Base-by-base conservation (phyloP, 92 coral and sea anemone genomes). In the Umimayanthus kanabou region DNA sequence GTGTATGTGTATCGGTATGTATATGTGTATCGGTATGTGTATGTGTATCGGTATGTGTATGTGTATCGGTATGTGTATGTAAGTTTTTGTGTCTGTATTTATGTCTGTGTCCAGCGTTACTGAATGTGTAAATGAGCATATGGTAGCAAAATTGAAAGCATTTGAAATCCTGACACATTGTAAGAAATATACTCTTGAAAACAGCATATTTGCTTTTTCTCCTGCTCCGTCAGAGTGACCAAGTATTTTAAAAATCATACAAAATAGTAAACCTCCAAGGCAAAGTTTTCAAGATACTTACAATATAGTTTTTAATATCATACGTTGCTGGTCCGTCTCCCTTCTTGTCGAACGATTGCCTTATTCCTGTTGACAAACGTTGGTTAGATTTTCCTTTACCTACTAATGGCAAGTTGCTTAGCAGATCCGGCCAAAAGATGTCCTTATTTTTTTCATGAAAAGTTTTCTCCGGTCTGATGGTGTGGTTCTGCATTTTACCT, bases 281-380 rank as follows among this genome's bases (percentile, higher is more conserved):
- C 4, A 71, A 11, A 3, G 42, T 73, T 14, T 45, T 75, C 26
- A 37, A 45, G 20, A 43, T 83, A 47, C 87, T 83, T 83, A 70
- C 87, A 45, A 83, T 37, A 22, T 70, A 83, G 87, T 83, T 83
- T 30, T 71, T 70, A 30, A 83, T 83, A 42, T 83, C 87, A 70
- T 83, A 83, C 26, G 87, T 28, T 9, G 77, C 78, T 20, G 79
- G 87, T 28, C 87, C 87, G 67, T 83, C 45, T 33, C 87, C 87
- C 25, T 67, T 83, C 45, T 83, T 50, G 39, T 83, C 87, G 71
- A 83, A 83, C 67, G 87, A 83, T 73, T 83, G 87, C 13, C 77
- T 83, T 43, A 83, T 47, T 69, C 87, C 87, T 83, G 87, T 83
- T 22, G 39, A 43, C 8, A 70, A 26, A 70, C 26, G 4, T 39